Evolutionary conservation across 2,113 vertebrate species (phyloP).

Genomic region (Mormoops blainvillei): DNA sequence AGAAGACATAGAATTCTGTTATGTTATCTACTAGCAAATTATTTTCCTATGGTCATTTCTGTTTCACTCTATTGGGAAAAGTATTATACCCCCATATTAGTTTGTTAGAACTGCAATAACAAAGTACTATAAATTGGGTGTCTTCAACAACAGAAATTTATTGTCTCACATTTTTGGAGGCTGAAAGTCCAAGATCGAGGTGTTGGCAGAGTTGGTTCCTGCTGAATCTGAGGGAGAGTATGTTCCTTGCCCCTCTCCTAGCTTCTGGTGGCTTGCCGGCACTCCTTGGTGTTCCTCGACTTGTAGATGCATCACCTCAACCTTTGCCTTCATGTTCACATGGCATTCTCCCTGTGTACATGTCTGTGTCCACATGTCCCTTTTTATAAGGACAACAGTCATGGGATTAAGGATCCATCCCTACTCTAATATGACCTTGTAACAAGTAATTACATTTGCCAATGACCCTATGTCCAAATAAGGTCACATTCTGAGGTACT

Average conservation of each 20-base stretch:
- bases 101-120: background rate
- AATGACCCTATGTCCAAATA: background rate
- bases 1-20: background rate
- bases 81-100: background rate
- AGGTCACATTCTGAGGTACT: background rate
- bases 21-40: background rate
- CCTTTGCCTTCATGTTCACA: background rate
- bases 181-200: background rate
- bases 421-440: background rate
- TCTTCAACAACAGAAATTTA: conserved; percentile 11
- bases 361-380: background rate
- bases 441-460: background rate
- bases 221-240: background rate
- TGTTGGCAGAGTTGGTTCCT: background rate
- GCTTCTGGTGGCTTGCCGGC: background rate
- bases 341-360: background rate
- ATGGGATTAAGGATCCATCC: background rate
- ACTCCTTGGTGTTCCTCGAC: background rate
- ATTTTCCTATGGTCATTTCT: conserved; percentile 7
- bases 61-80: background rate
- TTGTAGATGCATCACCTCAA: background rate
- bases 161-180: background rate
- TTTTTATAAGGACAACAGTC: background rate
- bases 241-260: background rate
- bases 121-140: background rate